Percentiles rank a stretch among this genome's conserved stretches.
phyloP scores from a whole-genome alignment of 2,113 vertebrate species.

The Okapia johnstoni region DNA sequence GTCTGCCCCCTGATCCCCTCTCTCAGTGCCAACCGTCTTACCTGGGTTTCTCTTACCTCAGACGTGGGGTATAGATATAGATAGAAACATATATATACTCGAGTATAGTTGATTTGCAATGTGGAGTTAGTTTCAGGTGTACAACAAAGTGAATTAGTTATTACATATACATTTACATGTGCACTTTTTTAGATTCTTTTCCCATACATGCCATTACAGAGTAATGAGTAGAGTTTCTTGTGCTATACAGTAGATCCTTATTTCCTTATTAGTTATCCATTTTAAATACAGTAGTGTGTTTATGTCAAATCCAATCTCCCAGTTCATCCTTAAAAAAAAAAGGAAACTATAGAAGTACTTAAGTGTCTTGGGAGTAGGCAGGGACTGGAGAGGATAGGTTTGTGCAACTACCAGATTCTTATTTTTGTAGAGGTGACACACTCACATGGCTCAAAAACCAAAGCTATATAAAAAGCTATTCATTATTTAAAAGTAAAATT shows the following conservation, averaged over 20 bases:
- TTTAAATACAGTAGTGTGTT: neutral
- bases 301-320: neutral
- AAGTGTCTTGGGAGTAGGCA: neutral
- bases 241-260: neutral
- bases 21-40: too few relatives aligned
- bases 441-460: neutral
- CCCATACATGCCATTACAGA: neutral
- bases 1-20: too few relatives aligned
- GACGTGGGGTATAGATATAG: too few relatives aligned
- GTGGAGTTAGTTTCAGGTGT: neutral
- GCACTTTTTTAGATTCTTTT: neutral
- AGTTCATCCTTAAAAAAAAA: neutral
- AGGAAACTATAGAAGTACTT: neutral
- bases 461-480: neutral
- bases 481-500: neutral
- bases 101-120: neutral
- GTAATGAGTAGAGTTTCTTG: neutral
- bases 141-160: neutral
- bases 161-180: neutral
- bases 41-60: too few relatives aligned
- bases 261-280: neutral
- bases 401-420: neutral
- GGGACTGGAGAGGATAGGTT: rapidly evolving
- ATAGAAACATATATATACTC: neutral
- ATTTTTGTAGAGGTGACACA: neutral